Conservation (phyloP, 2,797 vertebrate genomes). For the Pangasius macronema region DNA sequence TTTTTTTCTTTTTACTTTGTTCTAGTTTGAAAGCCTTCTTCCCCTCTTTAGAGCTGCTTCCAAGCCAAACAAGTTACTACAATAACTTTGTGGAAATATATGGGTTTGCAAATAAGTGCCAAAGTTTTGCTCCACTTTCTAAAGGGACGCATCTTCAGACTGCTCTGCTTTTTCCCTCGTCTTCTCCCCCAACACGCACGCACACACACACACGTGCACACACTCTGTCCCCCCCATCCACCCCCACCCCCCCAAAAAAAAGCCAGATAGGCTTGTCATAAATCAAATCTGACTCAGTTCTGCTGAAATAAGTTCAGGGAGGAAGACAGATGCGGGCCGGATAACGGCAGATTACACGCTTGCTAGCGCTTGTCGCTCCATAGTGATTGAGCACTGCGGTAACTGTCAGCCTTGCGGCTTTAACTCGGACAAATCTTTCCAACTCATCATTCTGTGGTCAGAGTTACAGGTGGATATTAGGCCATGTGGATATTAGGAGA, state of each 20-base stretch:
- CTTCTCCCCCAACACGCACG: not conserved
- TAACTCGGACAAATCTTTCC: conserved; percentile 46
- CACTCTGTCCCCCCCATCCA: not conserved
- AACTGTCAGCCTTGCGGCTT: conserved; percentile 41
- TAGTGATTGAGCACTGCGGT: conserved; percentile 39
- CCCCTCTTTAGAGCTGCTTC: conserved; percentile 17
- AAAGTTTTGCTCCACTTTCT: conserved; percentile 62
- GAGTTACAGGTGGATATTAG: conserved; percentile 40
- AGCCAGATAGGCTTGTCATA: conserved; percentile 59
- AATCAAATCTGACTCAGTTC: conserved; percentile 58
- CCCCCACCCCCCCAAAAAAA: not conserved
- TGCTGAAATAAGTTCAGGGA: conserved; percentile 50
- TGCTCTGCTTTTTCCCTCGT: conserved; percentile 21
- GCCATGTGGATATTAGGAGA: not conserved
- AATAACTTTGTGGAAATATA: conserved; percentile 46
- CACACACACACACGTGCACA: not conserved
- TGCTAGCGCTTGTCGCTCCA: conserved; percentile 31
- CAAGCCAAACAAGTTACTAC: conserved; percentile 45
- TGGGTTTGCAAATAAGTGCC: conserved; percentile 51
- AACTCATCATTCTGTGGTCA: conserved; percentile 15
- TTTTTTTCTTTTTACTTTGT: conserved; percentile 36
- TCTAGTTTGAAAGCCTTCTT: conserved; percentile 46
- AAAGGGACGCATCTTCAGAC: conserved; percentile 52
- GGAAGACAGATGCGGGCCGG: conserved; percentile 50
- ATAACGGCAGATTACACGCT: conserved; percentile 52